Evolutionary conservation across 2,113 vertebrate genomes (phyloP), one percentile per base, ranked within the genome.

Genomic region (Sorex fumeus): DNA sequence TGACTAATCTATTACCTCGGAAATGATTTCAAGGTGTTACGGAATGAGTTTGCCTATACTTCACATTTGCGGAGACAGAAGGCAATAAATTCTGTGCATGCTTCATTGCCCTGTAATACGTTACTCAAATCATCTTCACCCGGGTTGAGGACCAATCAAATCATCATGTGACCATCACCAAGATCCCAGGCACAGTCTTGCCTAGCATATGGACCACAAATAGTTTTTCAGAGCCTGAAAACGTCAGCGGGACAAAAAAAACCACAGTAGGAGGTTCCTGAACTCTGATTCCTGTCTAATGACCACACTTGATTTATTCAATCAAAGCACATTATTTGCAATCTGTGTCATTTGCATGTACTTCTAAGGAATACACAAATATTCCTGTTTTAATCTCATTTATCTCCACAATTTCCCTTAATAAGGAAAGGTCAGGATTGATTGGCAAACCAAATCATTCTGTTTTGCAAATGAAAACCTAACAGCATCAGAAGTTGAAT

Each of bases 11-110:
- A 21, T 64, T 84, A 70, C 93, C 71, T 83, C 30, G 7, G 71
- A 86, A 87, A 88, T 32, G 87, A 86, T 80, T 91, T 80, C 84
- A 72, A 77, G 89, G 87, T 93, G 62, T 53, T 72, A 88, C 32
- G 28, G 69, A 91, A 72, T 19, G 89, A 91, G 87, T 36, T 60
- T 4, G 43, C 67, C 86, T 70, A 6, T 92, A 86, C 84, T 92
- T 93, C 83, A 76, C 76, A 34, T 67, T 80, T 75, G 57, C 30
- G n/a, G 25, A 60, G 80, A 93, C 94, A 84, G 2, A 53, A 84
- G 84, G 87, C 80, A 23, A 78, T 94, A 79, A 84, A 95, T 88
- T 93, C 76, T 69, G 67, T 53, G 62, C 72, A 69, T 23, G 87
- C 80, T 77, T 83, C 88, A 18, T 78, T 30, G 74, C 71, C 76